Evolutionary conservation across 2,797 vertebrate genomes (phyloP).

Genomic region (Lepilemur ruficaudatus): DNA sequence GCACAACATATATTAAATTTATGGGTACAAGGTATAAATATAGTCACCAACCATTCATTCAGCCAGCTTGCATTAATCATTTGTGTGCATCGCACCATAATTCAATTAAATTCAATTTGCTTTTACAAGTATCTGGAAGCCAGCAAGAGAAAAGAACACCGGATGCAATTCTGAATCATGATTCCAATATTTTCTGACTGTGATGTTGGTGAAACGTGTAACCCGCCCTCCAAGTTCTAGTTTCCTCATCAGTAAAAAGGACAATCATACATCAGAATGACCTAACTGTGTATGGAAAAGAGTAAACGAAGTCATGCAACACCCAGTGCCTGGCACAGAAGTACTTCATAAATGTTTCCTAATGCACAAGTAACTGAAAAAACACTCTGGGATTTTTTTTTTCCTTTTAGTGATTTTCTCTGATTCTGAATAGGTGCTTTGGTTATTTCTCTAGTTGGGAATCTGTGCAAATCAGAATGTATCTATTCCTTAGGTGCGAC

Average conservation of each 20-base stretch:
- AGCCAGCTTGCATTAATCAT: not conserved
- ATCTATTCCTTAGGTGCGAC: not conserved
- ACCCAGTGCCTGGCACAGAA: no score
- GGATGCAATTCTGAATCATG: not conserved
- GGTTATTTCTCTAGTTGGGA: not conserved
- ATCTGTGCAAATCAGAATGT: not conserved
- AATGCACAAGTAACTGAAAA: not conserved
- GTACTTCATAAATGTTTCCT: not conserved
- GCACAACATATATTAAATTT: constrained; percentile 53
- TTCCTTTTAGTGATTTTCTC: not conserved
- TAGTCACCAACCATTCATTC: constrained; percentile 18
- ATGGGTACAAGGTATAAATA: constrained; percentile 47
- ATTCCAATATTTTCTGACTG: not conserved
- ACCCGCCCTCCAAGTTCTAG: not conserved
- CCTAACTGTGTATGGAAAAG: not conserved
- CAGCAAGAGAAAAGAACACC: not conserved
- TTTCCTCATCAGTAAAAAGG: constrained; percentile 33
- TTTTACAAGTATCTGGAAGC: constrained; percentile 17
- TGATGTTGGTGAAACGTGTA: not conserved
- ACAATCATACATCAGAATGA: not conserved
- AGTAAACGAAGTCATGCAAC: not conserved
- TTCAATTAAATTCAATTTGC: constrained; percentile 53
- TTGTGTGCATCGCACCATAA: not conserved
- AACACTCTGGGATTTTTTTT: not conserved
- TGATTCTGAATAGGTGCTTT: not conserved